Conservation (phyloP, 2,113 vertebrate genomes). For the Pristiophorus japonicus region DNA sequence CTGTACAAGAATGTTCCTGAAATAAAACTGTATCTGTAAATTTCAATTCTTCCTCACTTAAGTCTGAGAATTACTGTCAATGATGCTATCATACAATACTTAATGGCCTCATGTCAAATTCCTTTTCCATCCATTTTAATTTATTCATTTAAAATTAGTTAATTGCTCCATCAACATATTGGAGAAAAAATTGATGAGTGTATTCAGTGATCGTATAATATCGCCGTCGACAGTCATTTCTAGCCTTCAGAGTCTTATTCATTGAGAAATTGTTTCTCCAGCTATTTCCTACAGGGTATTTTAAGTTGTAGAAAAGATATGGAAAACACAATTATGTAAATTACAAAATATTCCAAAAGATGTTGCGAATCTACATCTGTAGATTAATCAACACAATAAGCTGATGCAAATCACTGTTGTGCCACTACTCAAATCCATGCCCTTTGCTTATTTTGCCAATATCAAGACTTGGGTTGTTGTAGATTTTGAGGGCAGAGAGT, state of each 20-base stretch:
- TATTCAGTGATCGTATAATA: background rate
- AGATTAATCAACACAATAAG: background rate
- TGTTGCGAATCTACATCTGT: background rate
- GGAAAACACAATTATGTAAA: background rate
- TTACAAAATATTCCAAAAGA: background rate
- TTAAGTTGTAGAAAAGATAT: background rate
- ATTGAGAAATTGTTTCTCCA: background rate
- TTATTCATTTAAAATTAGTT: background rate
- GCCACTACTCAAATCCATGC: background rate
- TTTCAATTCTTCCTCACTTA: constrained; percentile 15
- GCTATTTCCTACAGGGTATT: background rate
- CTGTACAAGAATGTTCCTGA: background rate
- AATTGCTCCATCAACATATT: background rate
- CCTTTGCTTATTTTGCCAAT: background rate
- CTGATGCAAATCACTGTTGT: background rate
- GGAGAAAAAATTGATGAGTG: background rate
- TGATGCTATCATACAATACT: background rate
- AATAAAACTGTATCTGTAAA: background rate
- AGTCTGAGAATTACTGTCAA: background rate
- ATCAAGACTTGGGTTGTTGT: background rate
- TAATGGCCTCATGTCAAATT: background rate
- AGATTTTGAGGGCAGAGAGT: background rate
- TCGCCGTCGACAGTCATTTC: background rate
- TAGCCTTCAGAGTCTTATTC: background rate
- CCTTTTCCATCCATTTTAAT: background rate